Evolutionary conservation across 2,113 vertebrate species (phyloP), one percentile per base, ranked within the genome.

Genomic region (Mugil cephalus): DNA sequence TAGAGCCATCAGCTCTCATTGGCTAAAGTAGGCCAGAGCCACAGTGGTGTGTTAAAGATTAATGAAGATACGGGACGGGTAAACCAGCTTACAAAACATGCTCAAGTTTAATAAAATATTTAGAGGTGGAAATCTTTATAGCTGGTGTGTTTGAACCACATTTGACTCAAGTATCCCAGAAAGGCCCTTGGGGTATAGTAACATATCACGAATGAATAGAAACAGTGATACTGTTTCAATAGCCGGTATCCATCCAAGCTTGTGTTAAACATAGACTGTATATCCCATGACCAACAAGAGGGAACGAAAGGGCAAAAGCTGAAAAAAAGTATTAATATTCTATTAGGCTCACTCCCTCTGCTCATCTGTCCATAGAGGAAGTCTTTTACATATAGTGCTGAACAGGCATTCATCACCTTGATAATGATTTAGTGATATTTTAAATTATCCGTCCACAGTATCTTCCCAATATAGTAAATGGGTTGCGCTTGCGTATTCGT

Each of bases 81-180:
- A 80, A 83, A 82, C 73, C 52, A 35, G 77, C 76, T 84, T 82
- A 79, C 82, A 88, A 80, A 92, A 89, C 76, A 85, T 80, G 58
- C 79, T 84, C 84, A 84, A 69, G 61, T 62, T 47, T 76, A 11
- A 86, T 87, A 35, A 90, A 91, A 92, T 90, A 90, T 92, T 92
- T 83, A 93, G 70, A 74, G 24, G 65, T 58, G 9, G 68, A 56
- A 68, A 83, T 85, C 58, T 76, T 90, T 75, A 91, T 18, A 46
- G 55, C 45, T 47, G 17, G 55, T 56, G 65, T 79, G 43, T 68
- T 68, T 74, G 55, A 82, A 62, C 67, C 36, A 45, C 34, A n/a
- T 52, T 83, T 76, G 71, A 86, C 77, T 81, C 69, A 38, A 70
- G 47, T 72, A 70, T 56, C 77, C 61, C 40, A 30, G 24, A 80